These are phyloP conservation scores for Falco concolor DNA, from an alignment of 2,797 vertebrate genomes.

Conservation along the genomic window DNA sequence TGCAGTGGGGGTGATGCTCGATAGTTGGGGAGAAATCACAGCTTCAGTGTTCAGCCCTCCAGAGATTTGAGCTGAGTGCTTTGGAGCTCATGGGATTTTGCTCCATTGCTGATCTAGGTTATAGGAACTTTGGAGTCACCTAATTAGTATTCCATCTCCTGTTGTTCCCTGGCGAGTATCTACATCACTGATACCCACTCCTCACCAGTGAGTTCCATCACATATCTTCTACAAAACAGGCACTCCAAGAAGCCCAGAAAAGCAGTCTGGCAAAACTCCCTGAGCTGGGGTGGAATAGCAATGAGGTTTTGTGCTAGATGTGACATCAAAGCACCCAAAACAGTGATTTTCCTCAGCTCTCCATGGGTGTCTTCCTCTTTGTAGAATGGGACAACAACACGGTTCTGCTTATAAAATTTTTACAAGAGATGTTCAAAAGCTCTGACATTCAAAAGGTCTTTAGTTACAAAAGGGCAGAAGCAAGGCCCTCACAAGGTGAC, in stretches of 20 bases:
- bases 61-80: not conserved
- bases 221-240: not conserved
- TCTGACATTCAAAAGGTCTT: not conserved
- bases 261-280: not conserved
- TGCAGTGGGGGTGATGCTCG: not conserved
- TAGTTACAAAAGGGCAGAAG: not conserved
- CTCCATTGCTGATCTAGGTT: not conserved
- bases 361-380: not conserved
- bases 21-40: not conserved
- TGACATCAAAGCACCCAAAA: not conserved
- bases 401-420: not conserved
- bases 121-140: not conserved
- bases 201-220: not conserved
- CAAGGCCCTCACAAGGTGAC: not conserved
- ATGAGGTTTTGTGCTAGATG: not conserved
- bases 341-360: not conserved
- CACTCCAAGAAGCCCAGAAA: not conserved
- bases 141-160: too few relatives aligned
- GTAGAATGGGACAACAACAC: not conserved
- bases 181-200: not conserved
- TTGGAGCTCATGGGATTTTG: not conserved
- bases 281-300: not conserved
- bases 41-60: not conserved
- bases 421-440: not conserved
- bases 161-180: not conserved